Evolutionary conservation across 2,797 vertebrate genomes (phyloP).

Genomic region (Muscicapa comitata): DNA sequence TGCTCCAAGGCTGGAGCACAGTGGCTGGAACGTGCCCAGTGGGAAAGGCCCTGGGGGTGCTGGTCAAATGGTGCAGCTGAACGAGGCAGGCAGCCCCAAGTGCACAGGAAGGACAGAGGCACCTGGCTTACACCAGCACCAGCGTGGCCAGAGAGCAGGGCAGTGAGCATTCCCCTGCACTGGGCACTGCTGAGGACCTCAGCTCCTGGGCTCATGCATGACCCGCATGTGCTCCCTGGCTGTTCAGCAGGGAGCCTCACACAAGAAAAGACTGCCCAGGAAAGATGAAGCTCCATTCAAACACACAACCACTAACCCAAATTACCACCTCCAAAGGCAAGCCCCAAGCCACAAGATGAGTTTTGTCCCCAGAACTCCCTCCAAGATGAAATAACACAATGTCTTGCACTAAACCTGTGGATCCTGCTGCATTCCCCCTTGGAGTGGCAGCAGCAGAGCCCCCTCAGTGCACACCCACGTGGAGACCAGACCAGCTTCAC

Average conservation of each 20-base stretch:
- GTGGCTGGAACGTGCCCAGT: background rate
- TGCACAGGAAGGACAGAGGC: background rate
- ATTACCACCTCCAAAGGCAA: background rate
- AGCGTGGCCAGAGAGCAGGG: background rate
- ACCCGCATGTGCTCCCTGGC: background rate
- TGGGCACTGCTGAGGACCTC: background rate
- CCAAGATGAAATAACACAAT: accelerated
- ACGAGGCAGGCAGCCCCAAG: background rate
- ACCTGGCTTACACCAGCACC: background rate
- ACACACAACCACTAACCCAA: background rate
- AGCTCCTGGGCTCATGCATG: accelerated
- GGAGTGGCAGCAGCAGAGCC: background rate
- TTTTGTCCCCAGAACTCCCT: background rate
- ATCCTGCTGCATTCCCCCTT: background rate
- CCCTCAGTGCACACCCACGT: too few species aligned
- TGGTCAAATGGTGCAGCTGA: background rate
- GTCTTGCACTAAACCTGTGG: background rate
- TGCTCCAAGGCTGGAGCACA: too few species aligned
- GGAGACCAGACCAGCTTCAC: background rate
- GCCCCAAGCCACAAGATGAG: background rate
- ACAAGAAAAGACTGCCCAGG: background rate
- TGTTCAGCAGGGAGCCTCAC: background rate
- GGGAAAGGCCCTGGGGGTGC: background rate
- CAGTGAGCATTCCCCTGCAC: background rate
- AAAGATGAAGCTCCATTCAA: background rate